Conservation (phyloP, 2,797 vertebrate genomes). For the Hylomyscus alleni region DNA sequence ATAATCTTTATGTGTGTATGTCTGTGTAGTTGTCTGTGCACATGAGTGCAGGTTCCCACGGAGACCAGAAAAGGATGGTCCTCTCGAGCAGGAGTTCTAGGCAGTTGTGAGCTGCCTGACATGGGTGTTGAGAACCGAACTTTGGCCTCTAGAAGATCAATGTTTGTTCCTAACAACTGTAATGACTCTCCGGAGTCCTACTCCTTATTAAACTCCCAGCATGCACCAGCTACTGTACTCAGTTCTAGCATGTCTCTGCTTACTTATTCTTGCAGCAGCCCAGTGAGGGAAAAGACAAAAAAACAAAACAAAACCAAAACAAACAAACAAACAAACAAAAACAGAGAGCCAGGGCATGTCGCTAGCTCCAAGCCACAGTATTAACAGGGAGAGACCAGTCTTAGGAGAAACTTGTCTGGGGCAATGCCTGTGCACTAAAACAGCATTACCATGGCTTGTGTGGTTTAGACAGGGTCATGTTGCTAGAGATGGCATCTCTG, state of each 20-base stretch:
- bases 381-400: neutral
- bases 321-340: too few relatives aligned
- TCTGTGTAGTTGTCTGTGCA: neutral
- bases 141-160: neutral
- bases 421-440: neutral
- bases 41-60: neutral
- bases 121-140: neutral
- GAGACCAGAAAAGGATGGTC: neutral
- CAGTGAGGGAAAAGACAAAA: neutral
- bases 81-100: neutral
- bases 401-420: neutral
- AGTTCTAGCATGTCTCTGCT: neutral
- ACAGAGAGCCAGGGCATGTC: neutral
- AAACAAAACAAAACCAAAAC: neutral
- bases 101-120: neutral
- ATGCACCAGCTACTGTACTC: neutral
- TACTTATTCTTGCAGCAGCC: neutral
- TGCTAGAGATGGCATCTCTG: neutral
- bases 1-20: neutral
- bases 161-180: neutral
- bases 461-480: neutral
- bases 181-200: neutral
- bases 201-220: neutral
- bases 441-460: neutral
- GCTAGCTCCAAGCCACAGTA: neutral